Conservation (phyloP, 2,797 vertebrate species). For the Mormyrops attenuatus region DNA sequence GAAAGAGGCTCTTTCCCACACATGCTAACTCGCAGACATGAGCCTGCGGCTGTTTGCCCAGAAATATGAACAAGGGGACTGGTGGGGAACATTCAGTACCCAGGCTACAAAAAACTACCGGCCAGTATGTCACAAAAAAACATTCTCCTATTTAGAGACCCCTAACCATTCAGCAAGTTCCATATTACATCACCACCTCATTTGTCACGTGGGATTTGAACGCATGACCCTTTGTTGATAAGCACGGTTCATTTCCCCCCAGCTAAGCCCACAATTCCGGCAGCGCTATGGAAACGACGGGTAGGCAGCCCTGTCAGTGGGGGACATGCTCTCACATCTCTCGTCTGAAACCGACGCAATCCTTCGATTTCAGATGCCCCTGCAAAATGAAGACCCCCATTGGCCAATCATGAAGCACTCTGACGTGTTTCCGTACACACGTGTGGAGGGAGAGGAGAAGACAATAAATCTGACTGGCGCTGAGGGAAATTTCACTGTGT, state of each 20-base stretch:
- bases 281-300: not conserved
- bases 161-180: not conserved
- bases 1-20: not conserved
- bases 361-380: not conserved
- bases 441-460: not conserved
- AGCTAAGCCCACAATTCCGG: not conserved
- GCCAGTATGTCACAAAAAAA: not conserved
- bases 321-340: not conserved
- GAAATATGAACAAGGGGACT: not conserved
- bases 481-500: slow-evolving; percentile 18
- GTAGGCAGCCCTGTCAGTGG: not conserved
- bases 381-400: not conserved
- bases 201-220: not conserved
- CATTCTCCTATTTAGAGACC: not conserved
- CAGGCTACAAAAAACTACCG: not conserved
- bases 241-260: not conserved
- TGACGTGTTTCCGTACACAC: not conserved
- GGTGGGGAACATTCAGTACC: not conserved
- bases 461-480: not conserved
- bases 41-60: no score
- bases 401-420: not conserved
- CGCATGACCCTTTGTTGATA: not conserved
- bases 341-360: not conserved
- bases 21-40: not conserved
- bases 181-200: not conserved